A percentile compares a stretch with the other conserved stretches of the same genome.
Conservation (phyloP, 2,113 vertebrate species). For the Piliocolobus tephrosceles region DNA sequence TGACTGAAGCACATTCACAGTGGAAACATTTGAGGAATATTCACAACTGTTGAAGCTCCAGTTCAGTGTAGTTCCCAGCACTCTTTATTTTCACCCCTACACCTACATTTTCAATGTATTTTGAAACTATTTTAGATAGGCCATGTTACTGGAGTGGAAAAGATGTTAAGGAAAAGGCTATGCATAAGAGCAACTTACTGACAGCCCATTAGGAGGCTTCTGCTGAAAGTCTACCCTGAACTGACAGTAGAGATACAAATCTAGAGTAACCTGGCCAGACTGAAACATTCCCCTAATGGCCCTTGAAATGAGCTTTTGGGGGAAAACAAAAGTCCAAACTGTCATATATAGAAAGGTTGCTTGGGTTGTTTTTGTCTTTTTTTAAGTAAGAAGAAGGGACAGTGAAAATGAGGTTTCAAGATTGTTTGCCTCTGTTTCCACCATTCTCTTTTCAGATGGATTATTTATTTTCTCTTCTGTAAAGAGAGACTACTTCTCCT, state of each 20-base stretch:
- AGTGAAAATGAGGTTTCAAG: background rate
- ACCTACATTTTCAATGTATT: background rate
- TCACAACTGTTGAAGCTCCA: background rate
- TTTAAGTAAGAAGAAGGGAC: constrained; percentile 36
- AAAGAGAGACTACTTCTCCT: background rate
- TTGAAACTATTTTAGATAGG: background rate
- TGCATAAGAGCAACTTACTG: constrained; percentile 49
- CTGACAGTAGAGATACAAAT: constrained; percentile 46
- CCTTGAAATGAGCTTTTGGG: background rate
- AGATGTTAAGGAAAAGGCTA: constrained; percentile 33
- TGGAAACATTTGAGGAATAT: constrained; percentile 25
- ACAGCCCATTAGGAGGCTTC: constrained; percentile 61
- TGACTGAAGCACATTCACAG: background rate
- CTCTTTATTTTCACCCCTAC: background rate
- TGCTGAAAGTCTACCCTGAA: background rate
- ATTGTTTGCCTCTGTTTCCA: background rate
- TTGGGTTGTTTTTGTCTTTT: constrained; percentile 7
- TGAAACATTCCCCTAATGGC: constrained; percentile 34
- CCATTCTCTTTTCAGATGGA: background rate
- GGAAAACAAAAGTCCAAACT: background rate
- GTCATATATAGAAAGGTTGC: background rate
- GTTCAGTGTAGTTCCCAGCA: background rate
- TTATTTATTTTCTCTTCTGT: constrained; percentile 19
- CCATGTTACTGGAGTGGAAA: constrained; percentile 14
- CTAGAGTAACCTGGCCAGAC: background rate